A percentile compares a stretch with the other conserved stretches of the same genome.
Evolutionary conservation across 1,140 invertebrate species (phyloP).

Genomic region (Zaprionus davidi): DNA sequence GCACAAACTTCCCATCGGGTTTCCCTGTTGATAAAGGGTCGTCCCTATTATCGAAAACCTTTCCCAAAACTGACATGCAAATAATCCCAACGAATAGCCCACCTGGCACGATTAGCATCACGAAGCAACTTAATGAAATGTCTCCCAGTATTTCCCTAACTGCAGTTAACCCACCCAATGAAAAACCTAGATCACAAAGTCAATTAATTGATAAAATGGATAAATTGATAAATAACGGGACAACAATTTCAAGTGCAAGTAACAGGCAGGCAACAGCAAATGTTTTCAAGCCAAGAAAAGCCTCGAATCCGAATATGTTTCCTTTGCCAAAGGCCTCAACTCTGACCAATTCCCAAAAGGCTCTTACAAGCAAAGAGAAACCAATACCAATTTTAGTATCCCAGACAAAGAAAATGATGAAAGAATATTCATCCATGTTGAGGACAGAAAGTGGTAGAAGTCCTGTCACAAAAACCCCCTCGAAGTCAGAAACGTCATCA

Average conservation of each 20-base stretch:
- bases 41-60: slow-evolving; percentile 32
- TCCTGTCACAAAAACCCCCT: not conserved
- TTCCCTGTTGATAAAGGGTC: slow-evolving; percentile 2
- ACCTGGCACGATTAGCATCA: slow-evolving; percentile 58
- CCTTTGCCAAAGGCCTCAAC: slow-evolving; percentile 7
- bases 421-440: not conserved
- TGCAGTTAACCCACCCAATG: slow-evolving; percentile 39
- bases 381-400: not conserved
- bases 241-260: slow-evolving; percentile 1
- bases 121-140: slow-evolving; percentile 65
- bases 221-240: not conserved
- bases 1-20: slow-evolving; percentile 5
- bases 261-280: not conserved
- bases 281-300: slow-evolving; percentile 19
- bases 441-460: not conserved
- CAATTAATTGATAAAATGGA: slow-evolving; percentile 16
- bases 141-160: slow-evolving; percentile 67
- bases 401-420: slow-evolving; percentile 3
- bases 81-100: slow-evolving; percentile 69
- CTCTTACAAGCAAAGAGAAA: not conserved
- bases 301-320: slow-evolving; percentile 10
- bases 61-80: slow-evolving; percentile 59
- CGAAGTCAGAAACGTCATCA: not conserved
- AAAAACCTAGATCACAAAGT: slow-evolving; percentile 5
- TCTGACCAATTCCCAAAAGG: not conserved